phyloP scores from a whole-genome alignment of 2,888 invertebrate species.

The Dorcus hopei region DNA sequence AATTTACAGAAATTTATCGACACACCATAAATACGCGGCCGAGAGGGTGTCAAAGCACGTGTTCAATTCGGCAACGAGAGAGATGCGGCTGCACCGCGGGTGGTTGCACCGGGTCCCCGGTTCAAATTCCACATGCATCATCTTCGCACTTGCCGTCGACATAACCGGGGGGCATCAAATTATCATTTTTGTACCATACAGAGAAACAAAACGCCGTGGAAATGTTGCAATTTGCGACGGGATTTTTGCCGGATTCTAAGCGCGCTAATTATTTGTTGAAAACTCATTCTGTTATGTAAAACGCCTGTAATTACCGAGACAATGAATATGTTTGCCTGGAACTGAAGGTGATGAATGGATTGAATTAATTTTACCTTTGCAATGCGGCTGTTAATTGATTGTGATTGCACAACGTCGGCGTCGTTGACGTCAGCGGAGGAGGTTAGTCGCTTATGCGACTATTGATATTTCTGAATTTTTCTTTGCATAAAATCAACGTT shows the following conservation, averaged over 20 bases:
- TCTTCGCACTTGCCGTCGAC: conserved; percentile 1
- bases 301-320: conserved; percentile 7
- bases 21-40: conserved; percentile 22
- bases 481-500: too few species aligned
- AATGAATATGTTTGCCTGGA: conserved; percentile 21
- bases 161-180: too few species aligned
- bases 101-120: conserved; percentile 20
- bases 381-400: conserved; percentile 11
- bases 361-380: conserved; percentile 14
- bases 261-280: conserved; percentile 2
- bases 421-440: background rate
- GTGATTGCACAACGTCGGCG: conserved; percentile 11
- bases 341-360: conserved; percentile 16
- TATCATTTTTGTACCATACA: background rate
- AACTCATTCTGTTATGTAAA: conserved; percentile 4
- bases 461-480: too few species aligned
- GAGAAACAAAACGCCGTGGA: background rate
- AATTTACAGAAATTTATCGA: conserved; percentile 25
- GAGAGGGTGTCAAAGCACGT: conserved; percentile 32
- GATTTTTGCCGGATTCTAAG: background rate
- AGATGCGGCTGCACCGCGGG: conserved; percentile 25
- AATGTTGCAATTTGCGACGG: background rate
- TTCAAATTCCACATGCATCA: conserved; percentile 28
- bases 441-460: too few species aligned
- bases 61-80: conserved; percentile 29